A percentile compares a stretch with the other conserved stretches of the same genome.
Conservation (phyloP, 2,113 vertebrate genomes). For the Trachemys scripta region DNA sequence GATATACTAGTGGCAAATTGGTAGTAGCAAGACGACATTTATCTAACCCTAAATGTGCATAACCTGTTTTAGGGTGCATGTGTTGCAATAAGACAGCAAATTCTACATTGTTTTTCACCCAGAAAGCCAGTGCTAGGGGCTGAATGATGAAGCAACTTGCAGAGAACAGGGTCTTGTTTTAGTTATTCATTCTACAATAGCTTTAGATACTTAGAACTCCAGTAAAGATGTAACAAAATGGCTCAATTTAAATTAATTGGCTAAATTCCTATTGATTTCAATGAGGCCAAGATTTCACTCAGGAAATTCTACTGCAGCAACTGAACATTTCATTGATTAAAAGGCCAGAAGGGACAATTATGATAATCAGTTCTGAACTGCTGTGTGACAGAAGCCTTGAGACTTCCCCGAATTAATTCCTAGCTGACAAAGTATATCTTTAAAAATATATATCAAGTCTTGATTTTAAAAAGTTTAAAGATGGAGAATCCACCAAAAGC, state of each 20-base stretch:
- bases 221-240: not conserved
- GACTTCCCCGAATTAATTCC: not conserved
- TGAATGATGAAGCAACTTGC: not conserved
- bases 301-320: constrained; percentile 13
- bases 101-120: not conserved
- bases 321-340: not conserved
- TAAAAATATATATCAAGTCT: not conserved
- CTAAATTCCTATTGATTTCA: not conserved
- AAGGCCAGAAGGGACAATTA: not conserved
- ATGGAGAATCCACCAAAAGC: not conserved
- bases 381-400: not conserved
- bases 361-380: not conserved
- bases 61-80: not conserved
- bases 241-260: not conserved
- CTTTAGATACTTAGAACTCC: not conserved
- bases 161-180: not conserved
- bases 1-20: not conserved
- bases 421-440: not conserved
- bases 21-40: not conserved
- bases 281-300: not conserved
- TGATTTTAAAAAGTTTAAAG: not conserved
- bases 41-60: not conserved
- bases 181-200: not conserved
- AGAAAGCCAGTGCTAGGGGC: not conserved
- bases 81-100: not conserved